These are phyloP conservation scores for Poecilus cupreus DNA, from an alignment of 2,888 invertebrate species.

Conservation along the genomic window DNA sequence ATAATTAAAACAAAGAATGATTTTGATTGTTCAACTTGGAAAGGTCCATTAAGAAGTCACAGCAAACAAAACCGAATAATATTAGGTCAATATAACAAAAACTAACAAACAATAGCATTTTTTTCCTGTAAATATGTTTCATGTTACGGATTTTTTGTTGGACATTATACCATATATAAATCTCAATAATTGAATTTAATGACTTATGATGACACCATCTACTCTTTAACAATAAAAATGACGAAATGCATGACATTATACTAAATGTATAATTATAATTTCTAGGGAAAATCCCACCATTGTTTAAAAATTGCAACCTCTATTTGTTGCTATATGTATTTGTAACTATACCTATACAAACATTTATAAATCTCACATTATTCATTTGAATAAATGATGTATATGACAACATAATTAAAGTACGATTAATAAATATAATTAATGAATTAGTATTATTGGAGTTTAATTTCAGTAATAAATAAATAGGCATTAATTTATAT, in stretches of 20 bases:
- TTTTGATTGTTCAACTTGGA: too few relatives aligned
- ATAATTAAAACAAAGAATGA: too few relatives aligned
- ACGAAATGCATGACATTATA: background rate
- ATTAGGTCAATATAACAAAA: too few relatives aligned
- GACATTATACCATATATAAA: background rate
- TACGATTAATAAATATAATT: background rate
- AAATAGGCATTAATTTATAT: background rate
- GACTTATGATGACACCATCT: background rate
- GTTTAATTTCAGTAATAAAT: background rate
- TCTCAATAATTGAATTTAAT: slow-evolving; percentile 1
- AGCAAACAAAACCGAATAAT: too few relatives aligned
- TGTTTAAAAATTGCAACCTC: background rate
- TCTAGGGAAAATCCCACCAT: background rate
- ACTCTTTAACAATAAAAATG: background rate
- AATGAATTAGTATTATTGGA: background rate
- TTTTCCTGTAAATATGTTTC: too few relatives aligned
- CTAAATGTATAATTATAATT: background rate
- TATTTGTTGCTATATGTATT: background rate
- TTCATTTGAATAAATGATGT: background rate
- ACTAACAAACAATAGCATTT: too few relatives aligned
- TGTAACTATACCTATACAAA: background rate
- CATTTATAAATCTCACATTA: background rate
- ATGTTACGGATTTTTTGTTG: too few relatives aligned
- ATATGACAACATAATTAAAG: background rate
- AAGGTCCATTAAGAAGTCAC: too few relatives aligned